Conservation (phyloP, 2,113 vertebrate species). For the Salvator merianae region DNA sequence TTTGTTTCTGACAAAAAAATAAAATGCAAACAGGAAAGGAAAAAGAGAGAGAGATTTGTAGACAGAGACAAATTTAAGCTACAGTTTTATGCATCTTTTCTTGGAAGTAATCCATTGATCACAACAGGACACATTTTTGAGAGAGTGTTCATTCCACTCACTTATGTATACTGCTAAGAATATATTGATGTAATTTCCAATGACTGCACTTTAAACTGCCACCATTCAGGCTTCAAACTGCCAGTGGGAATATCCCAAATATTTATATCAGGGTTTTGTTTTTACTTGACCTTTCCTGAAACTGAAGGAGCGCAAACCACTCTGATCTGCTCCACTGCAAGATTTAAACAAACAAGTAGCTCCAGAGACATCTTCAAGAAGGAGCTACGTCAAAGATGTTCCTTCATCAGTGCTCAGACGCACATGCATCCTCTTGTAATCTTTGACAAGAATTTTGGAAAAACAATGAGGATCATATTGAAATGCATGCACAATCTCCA, state of each 20-base stretch:
- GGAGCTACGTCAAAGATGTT: neutral
- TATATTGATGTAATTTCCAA: neutral
- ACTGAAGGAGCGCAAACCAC: neutral
- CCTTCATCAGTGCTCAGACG: neutral
- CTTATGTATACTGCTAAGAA: neutral
- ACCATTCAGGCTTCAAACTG: neutral
- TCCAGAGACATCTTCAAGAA: neutral
- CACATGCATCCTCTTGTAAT: neutral
- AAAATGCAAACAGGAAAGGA: neutral
- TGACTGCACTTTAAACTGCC: neutral
- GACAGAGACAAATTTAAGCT: neutral
- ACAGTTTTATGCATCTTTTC: neutral
- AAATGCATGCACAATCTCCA: neutral
- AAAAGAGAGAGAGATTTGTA: neutral
- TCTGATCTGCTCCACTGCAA: neutral
- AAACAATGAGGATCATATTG: neutral
- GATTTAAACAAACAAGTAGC: neutral
- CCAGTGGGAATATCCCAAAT: neutral
- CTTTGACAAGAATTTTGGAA: neutral
- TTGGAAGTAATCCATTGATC: neutral
- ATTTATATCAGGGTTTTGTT: neutral
- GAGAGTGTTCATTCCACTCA: neutral
- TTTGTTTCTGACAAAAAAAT: slow-evolving; percentile 40
- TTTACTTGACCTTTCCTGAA: neutral
- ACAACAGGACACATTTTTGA: neutral